Evolutionary conservation across 2,113 vertebrate species (phyloP), one percentile per base, ranked within the genome.

Genomic region (Toxotes jaculatrix): DNA sequence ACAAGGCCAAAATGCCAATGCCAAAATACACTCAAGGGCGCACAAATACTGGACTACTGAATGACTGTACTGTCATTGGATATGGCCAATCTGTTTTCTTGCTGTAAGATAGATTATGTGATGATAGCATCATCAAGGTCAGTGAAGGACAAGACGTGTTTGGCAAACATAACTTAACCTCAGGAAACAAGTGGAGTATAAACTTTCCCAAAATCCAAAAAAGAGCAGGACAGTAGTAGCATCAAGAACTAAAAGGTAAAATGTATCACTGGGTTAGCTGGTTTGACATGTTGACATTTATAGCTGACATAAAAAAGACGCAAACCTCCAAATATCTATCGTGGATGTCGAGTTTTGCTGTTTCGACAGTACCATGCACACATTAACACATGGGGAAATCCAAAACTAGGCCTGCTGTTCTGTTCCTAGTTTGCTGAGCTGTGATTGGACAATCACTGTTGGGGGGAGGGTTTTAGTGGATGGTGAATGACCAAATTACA

Each of bases 1-100:
- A 85, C 81, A 84, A 82, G 68, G 61, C 77, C 72, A 66, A 13
- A 36, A 61, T 78, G 27, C 51, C 67, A 12, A 23, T 1, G 8
- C 7, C 57, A 36, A 47, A 63, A 64, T 38, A 68, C 55, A 57
- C 19, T 74, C 80, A 60, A 45, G 8, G 51, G 34, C 7, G 2
- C 32, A 62, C 14, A 73, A 64, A 68, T 12, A 57, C 19, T 43
- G 12, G 5, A 49, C 40, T 32, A n/a, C 32, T 65, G 47, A 61
- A 61, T 67, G 17, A 5, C n/a, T 67, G 8, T n/a, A 43, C 14
- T 53, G 49, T 34, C 32, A 79, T 43, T 1, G 1, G 31, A 0
- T 53, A 12, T 27, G n/a, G 38, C 34, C 4, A 59, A 45, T 31
- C 4, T 59, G 23, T 45, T 63, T 53, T 69, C 12, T 36, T 17